A percentile compares a stretch with the other conserved stretches of the same genome.
phyloP scores from a whole-genome alignment of 2,888 invertebrate genomes.

The Drosophila maculinotata region DNA sequence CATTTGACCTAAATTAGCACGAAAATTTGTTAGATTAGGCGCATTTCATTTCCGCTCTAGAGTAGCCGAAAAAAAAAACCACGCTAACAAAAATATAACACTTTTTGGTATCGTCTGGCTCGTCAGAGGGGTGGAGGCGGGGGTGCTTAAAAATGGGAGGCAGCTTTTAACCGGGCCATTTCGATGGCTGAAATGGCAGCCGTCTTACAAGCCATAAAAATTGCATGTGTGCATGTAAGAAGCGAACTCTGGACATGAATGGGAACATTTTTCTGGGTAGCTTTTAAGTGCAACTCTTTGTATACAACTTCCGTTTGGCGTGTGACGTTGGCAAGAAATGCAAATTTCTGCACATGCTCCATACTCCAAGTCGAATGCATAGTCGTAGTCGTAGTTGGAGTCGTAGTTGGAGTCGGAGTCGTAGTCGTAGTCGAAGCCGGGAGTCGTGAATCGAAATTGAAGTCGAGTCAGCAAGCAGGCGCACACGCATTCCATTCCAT shows the following conservation, averaged over 20 bases:
- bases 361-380: conserved; percentile 13
- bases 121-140: no score
- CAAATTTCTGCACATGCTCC: conserved; percentile 71
- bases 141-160: neutral
- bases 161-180: conserved; percentile 53
- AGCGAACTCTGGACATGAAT: conserved; percentile 59
- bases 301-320: conserved; percentile 80
- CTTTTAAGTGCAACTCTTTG: conserved; percentile 80
- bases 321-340: conserved; percentile 69
- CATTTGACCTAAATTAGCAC: conserved; percentile 81
- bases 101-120: conserved; percentile 23
- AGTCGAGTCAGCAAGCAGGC: conserved; percentile 66
- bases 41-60: conserved; percentile 68
- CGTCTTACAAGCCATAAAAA: conserved; percentile 77
- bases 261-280: conserved; percentile 63
- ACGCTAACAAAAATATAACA: conserved; percentile 22
- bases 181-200: conserved; percentile 53
- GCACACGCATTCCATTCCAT: conserved; percentile 78
- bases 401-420: conserved; percentile 4
- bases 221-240: conserved; percentile 67
- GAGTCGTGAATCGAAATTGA: conserved; percentile 47
- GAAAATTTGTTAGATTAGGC: conserved; percentile 81
- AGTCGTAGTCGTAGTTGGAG: conserved; percentile 28
- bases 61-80: conserved; percentile 30
- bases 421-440: conserved; percentile 18